These are phyloP conservation scores for Poeciliopsis infans DNA, from an alignment of 2,797 vertebrate species.

Conservation along the genomic window DNA sequence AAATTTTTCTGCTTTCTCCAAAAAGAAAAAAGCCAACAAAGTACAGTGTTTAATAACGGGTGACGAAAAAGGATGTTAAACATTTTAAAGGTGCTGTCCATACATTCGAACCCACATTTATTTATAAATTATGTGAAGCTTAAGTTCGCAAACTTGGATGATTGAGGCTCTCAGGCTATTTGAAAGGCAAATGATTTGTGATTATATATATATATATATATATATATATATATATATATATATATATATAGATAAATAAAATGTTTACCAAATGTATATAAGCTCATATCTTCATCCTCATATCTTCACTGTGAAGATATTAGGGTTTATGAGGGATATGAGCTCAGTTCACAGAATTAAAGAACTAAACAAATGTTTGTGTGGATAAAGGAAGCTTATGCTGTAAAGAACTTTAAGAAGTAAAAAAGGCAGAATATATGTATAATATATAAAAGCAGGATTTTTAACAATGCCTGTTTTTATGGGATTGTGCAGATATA, in stretches of 20 bases:
- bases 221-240: no score
- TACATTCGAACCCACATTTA: slow-evolving; percentile 33
- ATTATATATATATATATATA: not conserved
- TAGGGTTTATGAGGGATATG: not conserved
- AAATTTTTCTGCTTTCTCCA: slow-evolving; percentile 34
- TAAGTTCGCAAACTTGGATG: not conserved
- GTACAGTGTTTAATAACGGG: slow-evolving; percentile 26
- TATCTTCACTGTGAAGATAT: not conserved
- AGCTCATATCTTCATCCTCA: no score
- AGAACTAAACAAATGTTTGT: not conserved
- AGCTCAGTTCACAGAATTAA: not conserved
- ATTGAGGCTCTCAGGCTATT: not conserved
- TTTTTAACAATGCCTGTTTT: not conserved
- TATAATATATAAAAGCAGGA: not conserved
- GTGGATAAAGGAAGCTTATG: not conserved
- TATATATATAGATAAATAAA: not conserved
- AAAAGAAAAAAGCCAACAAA: slow-evolving; percentile 12
- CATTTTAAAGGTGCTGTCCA: slow-evolving; percentile 37
- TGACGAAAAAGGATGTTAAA: slow-evolving; percentile 37
- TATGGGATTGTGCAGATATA: not conserved
- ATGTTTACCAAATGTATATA: no score
- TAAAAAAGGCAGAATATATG: not conserved
- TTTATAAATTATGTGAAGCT: slow-evolving; percentile 12
- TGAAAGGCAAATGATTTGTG: not conserved
- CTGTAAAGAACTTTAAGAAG: not conserved